A percentile compares a stretch with the other conserved stretches of the same genome.
These are phyloP conservation scores for Eleutherodactylus coqui DNA, from an alignment of 2,797 vertebrate species.

Conservation along the genomic window DNA sequence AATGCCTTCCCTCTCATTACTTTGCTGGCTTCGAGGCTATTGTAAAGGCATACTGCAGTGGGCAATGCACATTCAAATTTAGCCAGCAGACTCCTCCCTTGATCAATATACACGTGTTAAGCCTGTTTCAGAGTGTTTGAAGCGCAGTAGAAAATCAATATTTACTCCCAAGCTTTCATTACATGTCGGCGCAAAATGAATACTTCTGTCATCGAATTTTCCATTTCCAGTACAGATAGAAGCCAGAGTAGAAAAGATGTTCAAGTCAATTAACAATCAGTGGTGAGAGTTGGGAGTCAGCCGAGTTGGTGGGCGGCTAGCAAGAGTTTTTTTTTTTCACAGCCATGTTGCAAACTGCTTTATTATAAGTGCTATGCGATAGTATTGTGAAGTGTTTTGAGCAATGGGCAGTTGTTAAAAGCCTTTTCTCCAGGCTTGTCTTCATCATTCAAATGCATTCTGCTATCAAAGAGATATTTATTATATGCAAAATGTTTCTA, in stretches of 20 bases:
- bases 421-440: not conserved
- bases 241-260: slow-evolving; percentile 49
- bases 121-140: slow-evolving; percentile 55
- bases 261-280: slow-evolving; percentile 57
- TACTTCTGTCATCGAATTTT: slow-evolving; percentile 60
- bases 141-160: slow-evolving; percentile 53
- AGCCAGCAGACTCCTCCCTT: slow-evolving; percentile 28
- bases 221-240: slow-evolving; percentile 37
- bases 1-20: not conserved
- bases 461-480: not conserved
- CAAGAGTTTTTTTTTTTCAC: slow-evolving; percentile 10
- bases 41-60: not conserved
- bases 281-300: slow-evolving; percentile 28
- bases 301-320: slow-evolving; percentile 22
- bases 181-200: slow-evolving; percentile 56
- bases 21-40: not conserved
- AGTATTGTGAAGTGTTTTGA: not conserved
- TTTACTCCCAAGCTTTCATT: slow-evolving; percentile 52
- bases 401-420: slow-evolving; percentile 23
- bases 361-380: not conserved
- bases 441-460: not conserved
- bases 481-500: not conserved
- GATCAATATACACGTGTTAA: slow-evolving; percentile 60
- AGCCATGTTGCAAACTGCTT: slow-evolving; percentile 1
- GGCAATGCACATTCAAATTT: slow-evolving; percentile 39